phyloP scores from a whole-genome alignment of 1,140 invertebrate genomes.

The Drosophila simulans region DNA sequence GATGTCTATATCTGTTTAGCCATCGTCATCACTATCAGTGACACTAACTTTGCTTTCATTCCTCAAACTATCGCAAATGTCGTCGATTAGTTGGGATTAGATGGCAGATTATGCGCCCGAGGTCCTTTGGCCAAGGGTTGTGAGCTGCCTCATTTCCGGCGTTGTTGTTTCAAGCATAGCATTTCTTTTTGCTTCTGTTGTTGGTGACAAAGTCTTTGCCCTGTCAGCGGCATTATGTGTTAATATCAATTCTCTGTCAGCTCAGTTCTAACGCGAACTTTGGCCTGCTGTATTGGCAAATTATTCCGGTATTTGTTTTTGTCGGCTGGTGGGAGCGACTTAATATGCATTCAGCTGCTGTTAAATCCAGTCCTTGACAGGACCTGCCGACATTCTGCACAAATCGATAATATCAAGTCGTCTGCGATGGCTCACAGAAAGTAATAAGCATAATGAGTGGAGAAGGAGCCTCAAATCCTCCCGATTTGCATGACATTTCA shows the following conservation, averaged over 20 bases:
- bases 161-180: slow-evolving; percentile 24
- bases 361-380: slow-evolving; percentile 40
- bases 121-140: slow-evolving; percentile 30
- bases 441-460: slow-evolving; percentile 66
- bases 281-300: slow-evolving; percentile 64
- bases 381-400: slow-evolving; percentile 9
- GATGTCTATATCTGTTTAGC: slow-evolving; percentile 60
- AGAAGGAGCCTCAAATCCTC: slow-evolving; percentile 12
- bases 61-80: slow-evolving; percentile 78
- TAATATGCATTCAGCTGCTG: slow-evolving; percentile 71
- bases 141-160: slow-evolving; percentile 55
- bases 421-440: slow-evolving; percentile 39
- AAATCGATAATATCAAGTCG: slow-evolving; percentile 76
- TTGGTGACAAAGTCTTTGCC: slow-evolving; percentile 32
- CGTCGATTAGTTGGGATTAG: slow-evolving; percentile 80
- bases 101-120: slow-evolving; percentile 73
- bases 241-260: slow-evolving; percentile 68
- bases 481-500: slow-evolving; percentile 65
- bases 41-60: slow-evolving; percentile 67
- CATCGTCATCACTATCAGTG: slow-evolving; percentile 74
- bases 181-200: slow-evolving; percentile 7
- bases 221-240: slow-evolving; percentile 79
- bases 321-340: slow-evolving; percentile 58
- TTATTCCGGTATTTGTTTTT: slow-evolving; percentile 79
- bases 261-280: slow-evolving; percentile 34